phyloP scores from a whole-genome alignment of 23 tunicate genomes.

The Trididemnum miniatum region DNA sequence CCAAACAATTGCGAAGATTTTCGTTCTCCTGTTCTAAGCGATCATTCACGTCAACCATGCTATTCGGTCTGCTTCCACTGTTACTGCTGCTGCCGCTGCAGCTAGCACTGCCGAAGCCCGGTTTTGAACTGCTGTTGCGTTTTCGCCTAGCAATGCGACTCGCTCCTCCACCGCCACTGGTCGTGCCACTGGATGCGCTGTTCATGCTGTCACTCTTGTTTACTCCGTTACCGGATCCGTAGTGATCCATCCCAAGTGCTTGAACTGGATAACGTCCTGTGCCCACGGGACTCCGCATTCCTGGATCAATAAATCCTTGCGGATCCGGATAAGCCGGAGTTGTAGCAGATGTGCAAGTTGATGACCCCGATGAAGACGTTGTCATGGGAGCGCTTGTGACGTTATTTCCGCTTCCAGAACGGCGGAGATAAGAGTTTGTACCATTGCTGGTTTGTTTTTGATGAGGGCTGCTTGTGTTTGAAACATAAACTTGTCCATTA shows the following conservation, averaged over 20 bases:
- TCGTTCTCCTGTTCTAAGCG: constrained; percentile 62
- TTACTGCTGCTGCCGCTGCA: constrained; percentile 75
- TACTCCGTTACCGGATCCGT: constrained; percentile 27
- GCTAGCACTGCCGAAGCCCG: constrained; percentile 11
- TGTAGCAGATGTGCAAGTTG: constrained; percentile 25
- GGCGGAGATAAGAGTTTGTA: constrained; percentile 2
- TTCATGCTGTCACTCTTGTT: constrained; percentile 49
- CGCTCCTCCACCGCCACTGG: constrained; percentile 44
- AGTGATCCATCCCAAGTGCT: constrained; percentile 16
- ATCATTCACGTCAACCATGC: constrained; percentile 61
- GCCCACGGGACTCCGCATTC: constrained; percentile 35
- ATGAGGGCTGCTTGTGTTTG: constrained; percentile 20
- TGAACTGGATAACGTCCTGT: neutral
- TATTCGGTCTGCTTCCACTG: constrained; percentile 79
- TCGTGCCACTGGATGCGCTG: constrained; percentile 37
- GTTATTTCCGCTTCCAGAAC: constrained; percentile 37
- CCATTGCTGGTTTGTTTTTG: constrained; percentile 42
- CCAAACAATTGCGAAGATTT: constrained; percentile 36
- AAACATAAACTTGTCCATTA: neutral
- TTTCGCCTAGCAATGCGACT: constrained; percentile 54
- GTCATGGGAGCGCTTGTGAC: constrained; percentile 1
- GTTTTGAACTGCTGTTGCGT: constrained; percentile 59
- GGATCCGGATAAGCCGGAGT: constrained; percentile 36
- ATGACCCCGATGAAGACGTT: constrained; percentile 40
- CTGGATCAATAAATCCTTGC: constrained; percentile 14